These are phyloP conservation scores for Tetragnatha montana DNA, from an alignment of 2,888 invertebrate species.

Conservation along the genomic window DNA sequence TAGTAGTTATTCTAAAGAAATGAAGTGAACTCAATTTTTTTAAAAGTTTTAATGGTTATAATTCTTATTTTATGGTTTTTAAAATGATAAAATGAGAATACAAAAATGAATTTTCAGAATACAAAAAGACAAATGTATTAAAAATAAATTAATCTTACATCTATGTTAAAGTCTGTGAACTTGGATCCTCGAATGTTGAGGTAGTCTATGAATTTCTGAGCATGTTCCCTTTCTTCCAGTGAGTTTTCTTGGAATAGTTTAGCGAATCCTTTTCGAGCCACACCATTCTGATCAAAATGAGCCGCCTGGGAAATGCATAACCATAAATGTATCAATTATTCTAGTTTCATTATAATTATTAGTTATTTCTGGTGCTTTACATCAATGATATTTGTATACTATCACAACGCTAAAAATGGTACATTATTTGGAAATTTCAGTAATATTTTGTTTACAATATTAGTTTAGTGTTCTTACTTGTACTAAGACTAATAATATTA, in stretches of 20 bases:
- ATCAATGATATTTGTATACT: too few relatives aligned
- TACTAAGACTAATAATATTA: too few relatives aligned
- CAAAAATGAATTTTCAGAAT: not conserved
- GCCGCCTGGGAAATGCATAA: constrained; percentile 73
- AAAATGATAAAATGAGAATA: not conserved
- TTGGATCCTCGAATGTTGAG: constrained; percentile 84
- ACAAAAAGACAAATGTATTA: not conserved
- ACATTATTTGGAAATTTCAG: too few relatives aligned
- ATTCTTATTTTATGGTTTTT: not conserved
- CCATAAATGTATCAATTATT: not conserved
- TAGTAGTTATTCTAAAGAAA: not conserved
- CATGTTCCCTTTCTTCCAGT: constrained; percentile 91
- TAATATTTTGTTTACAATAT: too few relatives aligned
- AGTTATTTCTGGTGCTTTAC: too few relatives aligned
- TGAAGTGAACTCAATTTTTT: not conserved
- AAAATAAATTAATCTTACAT: constrained; percentile 69
- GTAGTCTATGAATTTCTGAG: constrained; percentile 90
- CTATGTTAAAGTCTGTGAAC: constrained; percentile 70
- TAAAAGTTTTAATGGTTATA: not conserved
- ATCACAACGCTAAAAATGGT: too few relatives aligned
- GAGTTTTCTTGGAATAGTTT: constrained; percentile 90
- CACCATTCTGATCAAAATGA: constrained; percentile 74
- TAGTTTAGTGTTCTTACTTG: too few relatives aligned
- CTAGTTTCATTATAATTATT: too few relatives aligned
- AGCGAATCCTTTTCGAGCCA: constrained; percentile 87